A percentile compares a stretch with the other conserved stretches of the same genome.
phyloP scores from a whole-genome alignment of 2,888 invertebrate genomes.

The Octodonta nipae region DNA sequence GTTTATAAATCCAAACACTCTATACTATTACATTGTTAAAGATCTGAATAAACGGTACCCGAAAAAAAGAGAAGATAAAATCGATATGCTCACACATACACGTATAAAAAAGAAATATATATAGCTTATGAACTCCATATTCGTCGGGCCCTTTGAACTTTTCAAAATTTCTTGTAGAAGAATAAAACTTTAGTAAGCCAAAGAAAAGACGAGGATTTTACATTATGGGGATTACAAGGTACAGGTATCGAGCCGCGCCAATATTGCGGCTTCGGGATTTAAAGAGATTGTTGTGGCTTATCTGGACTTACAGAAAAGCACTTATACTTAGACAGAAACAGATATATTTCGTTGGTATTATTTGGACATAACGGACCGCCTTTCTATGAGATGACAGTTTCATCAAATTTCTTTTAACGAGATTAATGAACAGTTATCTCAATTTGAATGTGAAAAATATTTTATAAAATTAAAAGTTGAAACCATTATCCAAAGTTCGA shows the following conservation, averaged over 20 bases:
- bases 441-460: too few relatives aligned
- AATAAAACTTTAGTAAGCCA: slow-evolving; percentile 21
- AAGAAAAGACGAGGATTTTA: slow-evolving; percentile 34
- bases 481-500: too few relatives aligned
- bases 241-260: slow-evolving; percentile 30
- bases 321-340: slow-evolving; percentile 18
- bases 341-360: slow-evolving; percentile 4
- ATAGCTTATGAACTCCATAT: slow-evolving; percentile 28
- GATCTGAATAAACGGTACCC: background rate
- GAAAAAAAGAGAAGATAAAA: slow-evolving; percentile 2
- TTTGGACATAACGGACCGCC: too few relatives aligned
- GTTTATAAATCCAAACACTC: too few relatives aligned
- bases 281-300: slow-evolving; percentile 35
- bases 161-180: slow-evolving; percentile 4
- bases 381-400: too few relatives aligned
- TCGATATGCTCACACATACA: slow-evolving; percentile 3
- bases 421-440: too few relatives aligned
- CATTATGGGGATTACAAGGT: slow-evolving; percentile 34
- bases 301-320: slow-evolving; percentile 30
- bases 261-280: slow-evolving; percentile 30
- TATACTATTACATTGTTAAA: too few relatives aligned
- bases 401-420: too few relatives aligned
- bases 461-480: too few relatives aligned
- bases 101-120: slow-evolving; percentile 14
- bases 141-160: slow-evolving; percentile 32